Evolutionary conservation across 2,113 vertebrate species (phyloP).

Genomic region (Agapornis roseicollis): DNA sequence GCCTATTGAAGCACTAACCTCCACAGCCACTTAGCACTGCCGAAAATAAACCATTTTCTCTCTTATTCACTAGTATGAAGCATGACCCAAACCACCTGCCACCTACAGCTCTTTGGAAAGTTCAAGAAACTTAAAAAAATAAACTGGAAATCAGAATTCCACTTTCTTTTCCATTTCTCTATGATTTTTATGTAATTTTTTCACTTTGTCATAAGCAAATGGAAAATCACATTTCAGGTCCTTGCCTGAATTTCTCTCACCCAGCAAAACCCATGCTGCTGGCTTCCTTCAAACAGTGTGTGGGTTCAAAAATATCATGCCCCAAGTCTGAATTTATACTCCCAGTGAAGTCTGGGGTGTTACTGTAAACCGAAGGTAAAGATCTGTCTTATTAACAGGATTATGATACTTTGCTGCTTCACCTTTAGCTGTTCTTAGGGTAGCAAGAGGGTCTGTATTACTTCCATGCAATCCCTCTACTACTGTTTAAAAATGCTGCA

Average conservation of each 20-base stretch:
- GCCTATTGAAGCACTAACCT: background rate
- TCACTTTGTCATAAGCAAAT: background rate
- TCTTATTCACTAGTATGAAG: background rate
- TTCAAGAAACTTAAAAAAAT: conserved; percentile 1
- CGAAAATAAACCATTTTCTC: conserved; percentile 18
- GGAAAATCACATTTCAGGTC: background rate
- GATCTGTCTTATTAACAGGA: background rate
- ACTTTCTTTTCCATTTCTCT: background rate
- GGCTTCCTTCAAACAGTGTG: background rate
- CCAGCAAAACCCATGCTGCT: background rate
- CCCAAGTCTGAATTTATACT: background rate
- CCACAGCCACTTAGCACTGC: background rate
- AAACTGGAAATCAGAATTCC: background rate
- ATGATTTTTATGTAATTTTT: background rate
- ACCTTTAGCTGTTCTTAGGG: background rate
- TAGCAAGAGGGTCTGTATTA: background rate
- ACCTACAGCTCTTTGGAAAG: background rate
- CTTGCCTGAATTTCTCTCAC: background rate
- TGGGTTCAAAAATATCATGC: background rate
- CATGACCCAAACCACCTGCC: background rate
- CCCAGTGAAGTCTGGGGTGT: background rate
- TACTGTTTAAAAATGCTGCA: background rate
- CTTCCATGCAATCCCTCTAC: background rate
- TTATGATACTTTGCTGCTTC: background rate
- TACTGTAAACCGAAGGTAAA: background rate